Evolutionary conservation across 1,140 invertebrate species (phyloP).

Genomic region (Frieseomelitta varia): DNA sequence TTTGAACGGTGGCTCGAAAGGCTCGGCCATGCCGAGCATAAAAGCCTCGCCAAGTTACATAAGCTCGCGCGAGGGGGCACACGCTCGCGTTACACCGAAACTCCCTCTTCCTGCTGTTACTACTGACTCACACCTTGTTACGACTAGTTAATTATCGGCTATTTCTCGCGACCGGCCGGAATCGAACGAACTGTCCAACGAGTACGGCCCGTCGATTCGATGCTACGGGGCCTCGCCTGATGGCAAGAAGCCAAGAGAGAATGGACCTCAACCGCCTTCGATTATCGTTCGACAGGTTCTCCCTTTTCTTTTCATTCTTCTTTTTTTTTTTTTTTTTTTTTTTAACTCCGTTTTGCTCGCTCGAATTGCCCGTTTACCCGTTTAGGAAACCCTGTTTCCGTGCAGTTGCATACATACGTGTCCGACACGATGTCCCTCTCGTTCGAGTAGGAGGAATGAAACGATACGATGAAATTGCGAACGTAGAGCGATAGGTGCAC

Average conservation of each 20-base stretch:
- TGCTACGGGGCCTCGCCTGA: not conserved
- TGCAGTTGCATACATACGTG: not conserved
- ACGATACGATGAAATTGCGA: not conserved
- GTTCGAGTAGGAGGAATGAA: slow-evolving; percentile 4
- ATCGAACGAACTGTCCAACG: slow-evolving; percentile 35
- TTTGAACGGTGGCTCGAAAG: slow-evolving; percentile 34
- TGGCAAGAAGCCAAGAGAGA: not conserved
- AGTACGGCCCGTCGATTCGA: slow-evolving; percentile 8
- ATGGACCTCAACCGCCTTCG: not conserved
- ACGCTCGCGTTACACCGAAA: slow-evolving; percentile 5
- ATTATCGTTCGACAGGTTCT: not conserved
- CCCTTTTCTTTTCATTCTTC: too few relatives aligned
- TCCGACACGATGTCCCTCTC: not conserved
- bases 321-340: too few relatives aligned
- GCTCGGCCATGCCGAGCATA: slow-evolving; percentile 8
- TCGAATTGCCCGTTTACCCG: not conserved
- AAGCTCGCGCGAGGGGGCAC: slow-evolving; percentile 5
- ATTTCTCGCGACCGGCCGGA: slow-evolving; percentile 8
- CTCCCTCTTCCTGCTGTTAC: not conserved
- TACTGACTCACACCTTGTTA: slow-evolving; percentile 26
- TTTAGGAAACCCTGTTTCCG: not conserved
- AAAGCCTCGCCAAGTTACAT: slow-evolving; percentile 30
- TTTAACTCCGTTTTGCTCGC: not conserved
- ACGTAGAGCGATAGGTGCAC: not conserved
- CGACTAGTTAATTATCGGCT: slow-evolving; percentile 36